phyloP scores from a whole-genome alignment of 2,113 vertebrate genomes.

The Engystomops pustulosus region DNA sequence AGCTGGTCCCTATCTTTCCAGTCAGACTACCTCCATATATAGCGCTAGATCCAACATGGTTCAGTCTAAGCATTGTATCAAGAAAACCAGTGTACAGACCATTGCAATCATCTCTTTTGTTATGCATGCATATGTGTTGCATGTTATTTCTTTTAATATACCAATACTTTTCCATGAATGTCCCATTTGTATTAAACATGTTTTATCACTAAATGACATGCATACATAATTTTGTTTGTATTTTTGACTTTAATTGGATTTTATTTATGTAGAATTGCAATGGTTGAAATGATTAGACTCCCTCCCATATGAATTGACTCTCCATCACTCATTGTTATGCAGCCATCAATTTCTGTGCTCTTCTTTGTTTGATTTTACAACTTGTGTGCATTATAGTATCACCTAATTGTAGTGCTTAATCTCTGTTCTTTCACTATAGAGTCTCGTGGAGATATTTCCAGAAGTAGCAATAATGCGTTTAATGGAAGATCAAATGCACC shows the following conservation, averaged over 20 bases:
- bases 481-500: constrained; percentile 75
- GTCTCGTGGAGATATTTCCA: constrained; percentile 70
- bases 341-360: background rate
- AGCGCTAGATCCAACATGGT: too few species aligned
- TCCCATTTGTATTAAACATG: too few species aligned
- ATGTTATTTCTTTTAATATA: background rate
- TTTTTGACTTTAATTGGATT: too few species aligned
- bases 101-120: background rate
- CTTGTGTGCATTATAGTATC: background rate
- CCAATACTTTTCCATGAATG: too few species aligned
- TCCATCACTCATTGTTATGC: background rate
- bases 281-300: too few species aligned
- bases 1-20: too few species aligned
- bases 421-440: constrained; percentile 69
- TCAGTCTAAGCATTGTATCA: background rate
- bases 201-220: too few species aligned
- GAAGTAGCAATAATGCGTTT: constrained; percentile 71
- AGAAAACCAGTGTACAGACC: background rate
- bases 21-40: too few species aligned
- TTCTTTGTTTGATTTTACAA: background rate
- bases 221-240: too few species aligned
- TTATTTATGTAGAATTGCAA: too few species aligned
- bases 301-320: too few species aligned
- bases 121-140: background rate
- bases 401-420: background rate